Percentiles rank a stretch among this genome's conserved stretches.
These are phyloP conservation scores for Mactromeris polynyma DNA, from an alignment of 2,888 invertebrate species.

Conservation along the genomic window DNA sequence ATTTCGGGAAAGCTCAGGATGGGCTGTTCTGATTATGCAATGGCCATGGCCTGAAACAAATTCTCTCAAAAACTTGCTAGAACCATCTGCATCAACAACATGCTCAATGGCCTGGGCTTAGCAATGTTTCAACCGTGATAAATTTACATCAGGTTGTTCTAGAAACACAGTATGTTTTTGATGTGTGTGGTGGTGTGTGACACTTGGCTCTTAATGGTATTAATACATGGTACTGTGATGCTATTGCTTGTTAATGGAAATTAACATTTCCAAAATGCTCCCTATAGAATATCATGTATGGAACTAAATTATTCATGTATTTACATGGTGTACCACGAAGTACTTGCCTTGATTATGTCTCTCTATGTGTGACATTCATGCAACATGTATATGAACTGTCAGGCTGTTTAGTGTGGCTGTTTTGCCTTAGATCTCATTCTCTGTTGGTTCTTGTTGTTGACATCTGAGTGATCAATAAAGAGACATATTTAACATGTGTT, in stretches of 20 bases:
- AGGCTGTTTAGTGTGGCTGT: not conserved
- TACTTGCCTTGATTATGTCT: not conserved
- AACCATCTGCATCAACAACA: too few species aligned
- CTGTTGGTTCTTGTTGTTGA: too few species aligned
- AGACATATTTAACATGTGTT: too few species aligned
- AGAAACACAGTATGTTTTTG: not conserved
- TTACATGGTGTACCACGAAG: not conserved
- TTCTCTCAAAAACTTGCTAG: too few species aligned
- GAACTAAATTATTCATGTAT: constrained; percentile 1
- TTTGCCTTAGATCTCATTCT: not conserved
- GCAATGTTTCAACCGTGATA: too few species aligned
- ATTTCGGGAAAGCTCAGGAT: too few species aligned
- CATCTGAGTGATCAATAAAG: too few species aligned
- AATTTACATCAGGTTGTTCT: too few species aligned
- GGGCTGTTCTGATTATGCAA: too few species aligned
- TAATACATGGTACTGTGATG: not conserved
- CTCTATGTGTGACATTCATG: not conserved
- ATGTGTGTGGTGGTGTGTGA: not conserved
- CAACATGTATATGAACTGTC: not conserved
- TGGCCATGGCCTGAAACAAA: too few species aligned
- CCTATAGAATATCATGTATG: not conserved
- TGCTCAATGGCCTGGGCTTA: too few species aligned
- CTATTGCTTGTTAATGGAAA: not conserved
- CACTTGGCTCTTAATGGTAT: not conserved
- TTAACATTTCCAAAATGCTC: constrained; percentile 17